phyloP scores from a whole-genome alignment of 2,113 vertebrate genomes.

The Odocoileus hemionus region DNA sequence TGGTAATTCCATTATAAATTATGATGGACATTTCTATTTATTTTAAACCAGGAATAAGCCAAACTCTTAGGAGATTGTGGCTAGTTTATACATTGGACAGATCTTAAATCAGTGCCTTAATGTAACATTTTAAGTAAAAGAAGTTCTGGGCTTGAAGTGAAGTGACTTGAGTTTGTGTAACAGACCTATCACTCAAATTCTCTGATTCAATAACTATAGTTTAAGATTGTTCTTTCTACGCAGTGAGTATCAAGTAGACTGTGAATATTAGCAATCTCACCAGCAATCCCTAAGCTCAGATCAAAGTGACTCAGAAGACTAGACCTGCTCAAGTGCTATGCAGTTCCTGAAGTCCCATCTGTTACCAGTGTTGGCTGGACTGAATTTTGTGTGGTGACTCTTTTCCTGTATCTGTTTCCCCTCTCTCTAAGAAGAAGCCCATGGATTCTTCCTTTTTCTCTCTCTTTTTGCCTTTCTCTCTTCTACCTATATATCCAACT shows the following conservation, averaged over 20 bases:
- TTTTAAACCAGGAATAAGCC: neutral
- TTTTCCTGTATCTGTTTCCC: neutral
- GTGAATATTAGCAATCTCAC: neutral
- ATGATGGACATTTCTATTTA: neutral
- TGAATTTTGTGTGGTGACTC: neutral
- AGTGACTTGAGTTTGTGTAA: neutral
- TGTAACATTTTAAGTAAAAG: neutral
- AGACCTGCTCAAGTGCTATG: neutral
- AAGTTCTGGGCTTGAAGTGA: neutral
- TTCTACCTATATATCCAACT: neutral
- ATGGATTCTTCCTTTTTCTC: neutral
- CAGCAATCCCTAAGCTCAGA: neutral
- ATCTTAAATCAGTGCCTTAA: neutral
- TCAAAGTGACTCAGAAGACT: neutral
- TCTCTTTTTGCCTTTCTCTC: neutral
- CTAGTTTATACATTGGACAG: neutral
- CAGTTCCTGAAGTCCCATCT: neutral
- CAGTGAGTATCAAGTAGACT: neutral
- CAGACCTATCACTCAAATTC: neutral
- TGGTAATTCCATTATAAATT: neutral
- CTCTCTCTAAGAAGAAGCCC: neutral
- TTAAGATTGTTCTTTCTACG: neutral
- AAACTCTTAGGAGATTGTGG: neutral
- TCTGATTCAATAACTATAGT: neutral
- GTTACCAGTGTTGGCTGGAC: neutral